Conservation (phyloP, 2,113 vertebrate species). For the Oreochromis tanganicae region DNA sequence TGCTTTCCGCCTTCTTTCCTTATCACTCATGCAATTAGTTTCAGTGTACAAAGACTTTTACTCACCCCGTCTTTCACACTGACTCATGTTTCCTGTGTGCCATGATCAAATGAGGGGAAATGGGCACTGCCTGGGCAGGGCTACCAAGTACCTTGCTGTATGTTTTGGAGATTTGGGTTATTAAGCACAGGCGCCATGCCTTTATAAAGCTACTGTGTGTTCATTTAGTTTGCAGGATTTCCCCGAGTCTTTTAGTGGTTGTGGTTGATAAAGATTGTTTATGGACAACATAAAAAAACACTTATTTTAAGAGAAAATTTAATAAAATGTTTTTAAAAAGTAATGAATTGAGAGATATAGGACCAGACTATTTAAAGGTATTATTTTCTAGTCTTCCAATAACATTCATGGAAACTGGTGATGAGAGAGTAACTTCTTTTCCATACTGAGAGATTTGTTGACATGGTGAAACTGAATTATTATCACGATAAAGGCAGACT, state of each 20-base stretch:
- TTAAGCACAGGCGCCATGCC: not conserved
- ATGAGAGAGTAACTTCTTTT: not conserved
- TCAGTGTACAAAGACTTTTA: not conserved
- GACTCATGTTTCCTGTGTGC: conserved; percentile 32
- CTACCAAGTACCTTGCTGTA: not conserved
- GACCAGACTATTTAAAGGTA: not conserved
- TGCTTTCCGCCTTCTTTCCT: not conserved
- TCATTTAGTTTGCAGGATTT: not conserved
- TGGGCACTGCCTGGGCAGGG: conserved; percentile 25
- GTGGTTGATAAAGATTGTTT: not conserved
- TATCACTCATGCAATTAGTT: not conserved
- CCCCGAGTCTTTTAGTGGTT: not conserved
- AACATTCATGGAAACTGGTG: not conserved
- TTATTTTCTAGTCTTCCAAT: not conserved
- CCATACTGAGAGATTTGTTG: not conserved
- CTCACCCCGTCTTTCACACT: not conserved
- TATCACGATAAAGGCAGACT: not conserved
- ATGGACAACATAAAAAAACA: not conserved
- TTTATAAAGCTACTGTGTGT: not conserved
- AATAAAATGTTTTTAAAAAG: not conserved
- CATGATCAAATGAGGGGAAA: conserved; percentile 56
- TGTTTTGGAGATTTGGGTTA: conserved; percentile 9
- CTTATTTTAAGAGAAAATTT: not conserved
- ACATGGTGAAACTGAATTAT: not conserved
- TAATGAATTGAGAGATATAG: not conserved